Base-by-base conservation (phyloP, 2,888 invertebrate genomes). In the Drosophila niveifrons region DNA sequence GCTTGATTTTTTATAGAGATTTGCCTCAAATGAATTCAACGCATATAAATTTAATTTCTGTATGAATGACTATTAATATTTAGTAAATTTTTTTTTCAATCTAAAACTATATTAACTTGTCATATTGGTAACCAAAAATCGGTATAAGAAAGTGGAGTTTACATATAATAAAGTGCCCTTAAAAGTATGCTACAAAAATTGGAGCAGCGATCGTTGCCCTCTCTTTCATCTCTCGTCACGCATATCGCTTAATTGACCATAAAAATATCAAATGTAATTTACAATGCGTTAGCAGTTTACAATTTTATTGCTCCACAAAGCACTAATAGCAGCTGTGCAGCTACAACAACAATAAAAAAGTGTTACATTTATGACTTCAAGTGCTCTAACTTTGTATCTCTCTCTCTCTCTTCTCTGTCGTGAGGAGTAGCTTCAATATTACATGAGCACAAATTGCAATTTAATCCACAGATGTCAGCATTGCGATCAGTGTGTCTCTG, bases 381-480 rank as follows among this genome's bases (percentile, higher is more conserved):
- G 39, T 57, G 48, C 10, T 44, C 6, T 15, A 29, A 13, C 47
- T 13, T 13, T 29, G 9, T 48, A 9, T 10, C 9, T n/a, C 18
- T 43, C 13, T 13, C 13, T 13, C n/a, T 53, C 17, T 51, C 51
- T 51, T 39, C n/a, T 13, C n/a, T 53, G 7, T 51, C 34, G 34
- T 28, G 52, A 28, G 11, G 52, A 41, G 39, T 8, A 31, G 55
- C 44, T 55, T 55, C 43, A 64, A 90, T 91, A 88, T 90, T 90
- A 91, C 91, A 91, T 91, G 90, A 90, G 89, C 88, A 88, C 91
- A 91, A 91, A 91, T 91, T 91, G 92, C 92, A 92, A 92, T 92
- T 92, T 92, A 92, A 92, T 92, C 91, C 92, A 92, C 92, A 92
- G 92, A 92, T 92, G 92, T 92, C 91, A 92, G 91, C 91, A 91